Base-by-base conservation (phyloP, 2,113 vertebrate species). In the Castor canadensis region DNA sequence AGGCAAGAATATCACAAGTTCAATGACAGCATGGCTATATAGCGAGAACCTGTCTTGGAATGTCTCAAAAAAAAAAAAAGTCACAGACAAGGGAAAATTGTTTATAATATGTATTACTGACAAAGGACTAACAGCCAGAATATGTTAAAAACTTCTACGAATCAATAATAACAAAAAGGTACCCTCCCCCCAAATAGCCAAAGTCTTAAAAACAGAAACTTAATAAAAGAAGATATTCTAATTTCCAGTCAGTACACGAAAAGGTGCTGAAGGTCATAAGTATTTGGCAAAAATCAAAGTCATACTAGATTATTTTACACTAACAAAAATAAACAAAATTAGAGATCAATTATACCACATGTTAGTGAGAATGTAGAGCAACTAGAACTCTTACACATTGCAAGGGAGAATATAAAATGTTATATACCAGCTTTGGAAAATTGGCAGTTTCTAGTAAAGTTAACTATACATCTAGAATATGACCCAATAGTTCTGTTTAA, bases 271-370 rank as follows among this genome's bases (percentile, higher is more conserved):
- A 72, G 30, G 30, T 95, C 56, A 22, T 79, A 95, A 45, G 26
- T 12, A 87, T 69, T n/a, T 73, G 30, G 28, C n/a, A 94, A 93
- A 83, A 94, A 92, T 79, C 83, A 89, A 89, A 93, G 87, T 79
- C 58, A 83, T 16, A 58, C 30, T 82, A 92, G 54, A 20, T 92
- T 69, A 67, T 84, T 97, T 96, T 30, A 87, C 1, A 76, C 17
- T 5, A 26, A 58, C 64, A 56, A 38, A 93, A 88, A 91, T 47
- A 52, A 2, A 71, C 85, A 71, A 71, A 86, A 52, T 72, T 77
- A 58, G 89, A 82, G 72, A 47, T 16, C 71, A 35, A 49, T 88
- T 66, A 69, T 24, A 35, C 9, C 64, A 49, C 75, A 66, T 86
- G 9, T 66, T 85, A 64, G 4, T 80, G 62, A 72, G n/a, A 52